Conservation (phyloP, 2,797 vertebrate species). For the Schizopygopsis malacanthus region DNA sequence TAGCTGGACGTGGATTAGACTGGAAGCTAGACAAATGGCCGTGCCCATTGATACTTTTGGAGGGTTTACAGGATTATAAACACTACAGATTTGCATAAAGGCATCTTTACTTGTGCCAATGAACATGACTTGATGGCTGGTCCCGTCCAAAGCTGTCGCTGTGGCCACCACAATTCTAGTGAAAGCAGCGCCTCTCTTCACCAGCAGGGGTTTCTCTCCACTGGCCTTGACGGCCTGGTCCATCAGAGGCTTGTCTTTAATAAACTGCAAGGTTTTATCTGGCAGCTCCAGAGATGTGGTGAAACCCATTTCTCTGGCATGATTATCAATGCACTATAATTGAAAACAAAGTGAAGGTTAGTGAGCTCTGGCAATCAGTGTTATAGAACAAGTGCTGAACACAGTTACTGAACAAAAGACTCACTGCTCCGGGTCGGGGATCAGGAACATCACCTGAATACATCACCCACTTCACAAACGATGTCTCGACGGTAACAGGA, state of each 20-base stretch:
- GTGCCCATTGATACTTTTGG: too few relatives aligned
- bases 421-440: slow-evolving; percentile 84
- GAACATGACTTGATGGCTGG: slow-evolving; percentile 77
- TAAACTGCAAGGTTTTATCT: slow-evolving; percentile 80
- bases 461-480: slow-evolving; percentile 78
- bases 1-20: too few relatives aligned
- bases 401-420: slow-evolving; percentile 57
- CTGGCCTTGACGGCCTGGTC: slow-evolving; percentile 74
- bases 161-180: slow-evolving; percentile 76
- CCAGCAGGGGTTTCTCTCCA: slow-evolving; percentile 68
- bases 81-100: not conserved
- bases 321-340: slow-evolving; percentile 75
- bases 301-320: slow-evolving; percentile 65
- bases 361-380: not conserved
- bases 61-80: not conserved
- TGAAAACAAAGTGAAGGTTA: slow-evolving; percentile 39
- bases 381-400: not conserved
- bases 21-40: too few relatives aligned
- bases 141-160: slow-evolving; percentile 69
- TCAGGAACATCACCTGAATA: slow-evolving; percentile 77
- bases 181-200: slow-evolving; percentile 74
- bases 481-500: slow-evolving; percentile 69
- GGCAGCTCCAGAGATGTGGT: slow-evolving; percentile 74
- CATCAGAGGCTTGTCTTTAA: slow-evolving; percentile 79
- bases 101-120: slow-evolving; percentile 79